Conservation (phyloP, 37 sponge, comb jelly and placozoan genomes). For the Tethya wilhelma region DNA sequence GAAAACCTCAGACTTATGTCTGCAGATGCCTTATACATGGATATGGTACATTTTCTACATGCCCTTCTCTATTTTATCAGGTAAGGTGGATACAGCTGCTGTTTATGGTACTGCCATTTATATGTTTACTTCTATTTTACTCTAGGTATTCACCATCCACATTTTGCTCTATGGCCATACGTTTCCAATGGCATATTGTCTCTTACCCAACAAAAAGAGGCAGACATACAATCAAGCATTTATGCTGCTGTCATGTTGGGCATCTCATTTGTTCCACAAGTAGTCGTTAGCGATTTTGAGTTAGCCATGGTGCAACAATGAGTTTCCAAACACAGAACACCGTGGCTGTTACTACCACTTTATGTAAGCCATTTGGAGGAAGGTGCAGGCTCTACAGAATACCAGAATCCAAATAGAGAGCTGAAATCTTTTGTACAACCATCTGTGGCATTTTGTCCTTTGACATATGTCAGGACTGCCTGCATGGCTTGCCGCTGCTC, state of each 20-base stretch:
- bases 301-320: slow-evolving; percentile 12
- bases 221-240: slow-evolving; percentile 4
- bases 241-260: neutral
- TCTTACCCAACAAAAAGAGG: slow-evolving; percentile 6
- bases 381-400: slow-evolving; percentile 8
- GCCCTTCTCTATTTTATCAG: slow-evolving; percentile 23
- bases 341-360: slow-evolving; percentile 16
- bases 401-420: neutral
- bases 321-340: slow-evolving; percentile 14
- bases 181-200: no score
- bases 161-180: slow-evolving; percentile 23
- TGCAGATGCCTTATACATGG: slow-evolving; percentile 25
- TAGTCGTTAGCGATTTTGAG: slow-evolving; percentile 5
- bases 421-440: neutral
- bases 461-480: slow-evolving; percentile 7
- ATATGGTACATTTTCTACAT: slow-evolving; percentile 28
- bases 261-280: neutral
- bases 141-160: no score
- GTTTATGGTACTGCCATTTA: no score
- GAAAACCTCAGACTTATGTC: slow-evolving; percentile 24
- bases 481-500: neutral
- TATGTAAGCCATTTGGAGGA: slow-evolving; percentile 14
- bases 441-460: slow-evolving; percentile 18
- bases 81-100: no score
- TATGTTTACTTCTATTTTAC: no score